Base-by-base conservation (phyloP, 2,888 invertebrate species). In the Drosophila recens region DNA sequence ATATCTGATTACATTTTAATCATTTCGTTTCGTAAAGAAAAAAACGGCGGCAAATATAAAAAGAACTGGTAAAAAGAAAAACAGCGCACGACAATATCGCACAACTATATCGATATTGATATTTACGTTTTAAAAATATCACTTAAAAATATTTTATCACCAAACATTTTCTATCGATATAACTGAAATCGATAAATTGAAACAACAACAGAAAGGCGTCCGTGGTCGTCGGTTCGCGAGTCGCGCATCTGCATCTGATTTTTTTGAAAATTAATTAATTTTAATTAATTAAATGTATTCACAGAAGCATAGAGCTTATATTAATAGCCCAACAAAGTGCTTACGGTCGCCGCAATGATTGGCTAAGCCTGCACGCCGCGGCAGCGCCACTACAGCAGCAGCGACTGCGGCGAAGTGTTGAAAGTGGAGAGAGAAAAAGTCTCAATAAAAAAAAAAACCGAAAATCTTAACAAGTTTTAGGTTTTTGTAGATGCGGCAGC, bases 401-500 rank as follows among this genome's bases (percentile, higher is more conserved):
- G 56, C 67, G 58, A 66, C 75, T 67, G 77, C 72, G 64, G 67
- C 61, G 40, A 78, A 71, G 83, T 69, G 72, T 64, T 64, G 53
- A 75, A 87, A 88, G 82, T 69, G 71, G 69, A 79, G 67, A 70
- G 81, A 65, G 68, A 82, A 71, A 77, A 72, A 67, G 67, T 78
- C 74, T 77, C 58, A 53, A 52, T 56, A 56, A 77, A 75, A 67
- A 75, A 67, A 77, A 68, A 73, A 72, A 58, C 65, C 70, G 46
- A 80, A 80, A 68, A 57, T 58, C 67, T 64, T 75, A 85, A 79
- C 86, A 75, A 89, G 83, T 87, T 87, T 85, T 63, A 9, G 57
- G 53, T 64, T 77, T 71, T 77, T 71, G 81, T 59, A 48, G 67
- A 72, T 70, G 82, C 75, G 77, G 70, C 61, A 57, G 45, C 43